Conservation (phyloP, 1,140 invertebrate genomes). For the Achatina immaculata region DNA sequence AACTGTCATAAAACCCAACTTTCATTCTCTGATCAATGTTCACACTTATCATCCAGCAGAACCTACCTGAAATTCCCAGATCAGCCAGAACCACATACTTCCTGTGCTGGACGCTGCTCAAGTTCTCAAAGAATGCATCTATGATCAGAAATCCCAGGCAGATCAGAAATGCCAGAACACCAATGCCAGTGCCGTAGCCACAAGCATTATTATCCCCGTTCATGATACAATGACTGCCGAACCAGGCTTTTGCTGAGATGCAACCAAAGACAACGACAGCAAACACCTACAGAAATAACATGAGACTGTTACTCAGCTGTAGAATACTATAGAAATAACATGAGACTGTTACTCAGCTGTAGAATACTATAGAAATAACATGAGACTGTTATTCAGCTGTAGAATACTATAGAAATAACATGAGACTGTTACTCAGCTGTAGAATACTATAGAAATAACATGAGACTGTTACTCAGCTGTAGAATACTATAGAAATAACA, state of each 20-base stretch:
- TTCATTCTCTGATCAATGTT: background rate
- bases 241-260: slow-evolving; percentile 93
- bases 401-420: no score
- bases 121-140: slow-evolving; percentile 95
- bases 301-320: no score
- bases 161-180: slow-evolving; percentile 92
- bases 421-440: no score
- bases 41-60: background rate
- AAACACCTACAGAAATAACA: slow-evolving; percentile 83
- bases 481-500: no score
- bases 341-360: no score
- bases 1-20: no score
- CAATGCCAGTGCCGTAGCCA: slow-evolving; percentile 92
- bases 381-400: no score
- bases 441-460: no score
- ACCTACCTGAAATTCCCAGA: slow-evolving; percentile 88
- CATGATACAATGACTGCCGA: slow-evolving; percentile 83
- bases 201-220: slow-evolving; percentile 93
- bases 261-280: slow-evolving; percentile 98
- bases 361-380: no score
- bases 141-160: slow-evolving; percentile 89
- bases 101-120: slow-evolving; percentile 97
- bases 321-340: no score
- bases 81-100: slow-evolving; percentile 94
- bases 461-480: no score